Base-by-base conservation (phyloP, 2,113 vertebrate species). In the Epinephelus lanceolatus region DNA sequence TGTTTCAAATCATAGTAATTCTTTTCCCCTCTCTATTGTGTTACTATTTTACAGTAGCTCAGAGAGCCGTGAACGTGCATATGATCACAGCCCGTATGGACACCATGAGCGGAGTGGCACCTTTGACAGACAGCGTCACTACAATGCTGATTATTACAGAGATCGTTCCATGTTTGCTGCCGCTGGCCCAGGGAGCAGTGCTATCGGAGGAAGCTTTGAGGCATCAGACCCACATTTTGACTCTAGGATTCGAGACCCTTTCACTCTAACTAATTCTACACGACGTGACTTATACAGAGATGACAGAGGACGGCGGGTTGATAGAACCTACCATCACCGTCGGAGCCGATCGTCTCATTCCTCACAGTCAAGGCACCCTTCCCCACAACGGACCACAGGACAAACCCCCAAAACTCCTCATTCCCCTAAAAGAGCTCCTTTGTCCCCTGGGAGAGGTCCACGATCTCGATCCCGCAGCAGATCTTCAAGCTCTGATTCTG, bases 1-100 rank as follows among this genome's bases (percentile, higher is more conserved):
- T 76, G 14, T 72, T 62, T 71, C 6, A 0, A 76, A 71, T 27
- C 19, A 40, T 72, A 76, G 23, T 86, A 81, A 84, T 17, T 51
- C 21, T 53, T n/a, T 72, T 25, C 55, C 49, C 53, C 60, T 83
- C 53, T 91, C 71, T 86, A 67, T 73, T 75, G 65, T 91, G 74
- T 94, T 89, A 84, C 88, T 94, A 83, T 95, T 96, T 90, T 65
- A 77, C 97, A 99, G 97, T 96, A 97, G 97, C 96, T 97, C 98
- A 95, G 98, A 99, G 94, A 98, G 96, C 94, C 97, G 98, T 95
- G 98, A 99, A 93, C 98, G 98, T 95, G 96, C 97, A 89, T 99
- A 99, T 92, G 98, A 99, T 94, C 98, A 98, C 96, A 99, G 97
- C 98, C 98, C 98, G 90, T 99, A 99, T 93, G 97, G 98, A 98